phyloP scores from a whole-genome alignment of 2,797 vertebrate genomes.

The Protonibea diacanthus region DNA sequence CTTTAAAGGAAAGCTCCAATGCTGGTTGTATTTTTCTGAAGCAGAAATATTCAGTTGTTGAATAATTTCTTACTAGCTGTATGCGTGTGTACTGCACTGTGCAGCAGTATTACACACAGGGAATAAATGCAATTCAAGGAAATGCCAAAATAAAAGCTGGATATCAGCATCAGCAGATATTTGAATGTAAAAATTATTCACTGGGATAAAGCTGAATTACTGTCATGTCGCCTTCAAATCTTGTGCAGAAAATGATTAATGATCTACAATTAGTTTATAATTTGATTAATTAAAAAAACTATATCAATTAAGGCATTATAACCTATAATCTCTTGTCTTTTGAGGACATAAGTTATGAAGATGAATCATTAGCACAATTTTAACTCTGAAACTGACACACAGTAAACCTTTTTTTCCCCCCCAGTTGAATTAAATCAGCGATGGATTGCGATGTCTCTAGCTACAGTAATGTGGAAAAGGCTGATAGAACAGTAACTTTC shows the following conservation, averaged over 20 bases:
- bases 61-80: too few relatives aligned
- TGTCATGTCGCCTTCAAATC: neutral
- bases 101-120: too few relatives aligned
- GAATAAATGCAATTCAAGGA: neutral
- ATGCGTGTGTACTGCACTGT: too few relatives aligned
- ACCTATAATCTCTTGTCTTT: neutral
- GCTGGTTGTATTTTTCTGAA: too few relatives aligned
- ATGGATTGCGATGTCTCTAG: neutral
- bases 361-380: neutral
- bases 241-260: too few relatives aligned
- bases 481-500: neutral
- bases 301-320: neutral
- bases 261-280: neutral
- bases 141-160: neutral
- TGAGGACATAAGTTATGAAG: too few relatives aligned
- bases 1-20: too few relatives aligned
- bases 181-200: neutral
- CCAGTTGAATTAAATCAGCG: neutral
- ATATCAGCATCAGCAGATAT: neutral
- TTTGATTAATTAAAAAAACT: neutral
- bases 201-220: neutral
- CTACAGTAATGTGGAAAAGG: neutral
- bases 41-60: too few relatives aligned
- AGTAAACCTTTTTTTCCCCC: neutral
- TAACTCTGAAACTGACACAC: too few relatives aligned